Evolutionary conservation across 2,888 invertebrate genomes (phyloP), one percentile per base, ranked within the genome.

Genomic region (Allolobophora icterica): DNA sequence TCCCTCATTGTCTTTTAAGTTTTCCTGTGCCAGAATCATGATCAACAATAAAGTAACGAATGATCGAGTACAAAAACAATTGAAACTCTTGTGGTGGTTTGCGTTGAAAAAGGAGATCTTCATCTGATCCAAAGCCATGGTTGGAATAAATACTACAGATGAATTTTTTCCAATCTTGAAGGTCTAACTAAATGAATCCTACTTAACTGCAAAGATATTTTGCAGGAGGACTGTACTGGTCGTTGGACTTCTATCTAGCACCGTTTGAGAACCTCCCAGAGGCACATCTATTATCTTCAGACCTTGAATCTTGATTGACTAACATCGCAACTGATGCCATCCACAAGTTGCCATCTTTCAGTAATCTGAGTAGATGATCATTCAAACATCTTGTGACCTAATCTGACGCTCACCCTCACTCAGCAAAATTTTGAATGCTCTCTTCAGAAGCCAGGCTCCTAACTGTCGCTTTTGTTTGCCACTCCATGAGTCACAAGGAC

Each of bases 331-430:
- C 8, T 30, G 71, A n/a, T n/a, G 71, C 8, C 17, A 71, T 5
- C 71, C n/a, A n/a, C 71, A 71, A 71, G 8, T n/a, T 71, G 71
- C n/a, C 30, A 71, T 71, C 71, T n/a, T 71, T 71, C 8, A 71
- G 5, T 24, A 52, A 52, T 52, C 45, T 45, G 52, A 84, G 87
- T 11, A 87, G n/a, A 34, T 8, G 35, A 87, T 38, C 34, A 8
- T 21, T 87, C 30, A 87, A 21, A 87, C 89, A 84, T 92, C 92
- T 45, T 91, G 89, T 34, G 98, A 98, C 93, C 97, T 96, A 91
- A 98, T 96, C 94, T 98, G 98, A 84, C 98, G 96, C 95, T 98
- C 98, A 0, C 98, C 98, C 95, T 98, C 98, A 90, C 97, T 96
- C 92, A 98, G 95, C 94, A 98, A 97, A 92, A 98, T 98, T 93